phyloP scores from a whole-genome alignment of 2,797 vertebrate species.

The Aeoliscus strigatus region DNA sequence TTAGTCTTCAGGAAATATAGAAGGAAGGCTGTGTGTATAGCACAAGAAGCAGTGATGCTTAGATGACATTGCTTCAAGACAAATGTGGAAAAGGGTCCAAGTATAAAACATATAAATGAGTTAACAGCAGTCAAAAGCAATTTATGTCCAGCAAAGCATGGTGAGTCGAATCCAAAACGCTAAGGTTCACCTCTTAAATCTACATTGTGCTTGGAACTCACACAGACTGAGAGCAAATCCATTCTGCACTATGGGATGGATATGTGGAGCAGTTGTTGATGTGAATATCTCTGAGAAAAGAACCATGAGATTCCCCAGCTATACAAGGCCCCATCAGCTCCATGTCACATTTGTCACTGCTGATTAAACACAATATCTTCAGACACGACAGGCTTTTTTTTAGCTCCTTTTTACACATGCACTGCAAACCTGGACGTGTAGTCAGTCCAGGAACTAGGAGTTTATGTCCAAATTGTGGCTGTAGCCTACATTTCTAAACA shows the following conservation, averaged over 20 bases:
- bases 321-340: background rate
- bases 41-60: conserved; percentile 13
- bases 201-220: conserved; percentile 9
- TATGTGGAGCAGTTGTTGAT: conserved; percentile 4
- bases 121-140: conserved; percentile 15
- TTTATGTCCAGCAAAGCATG: conserved; percentile 18
- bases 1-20: conserved; percentile 34
- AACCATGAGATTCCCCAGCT: conserved; percentile 6
- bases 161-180: conserved; percentile 6
- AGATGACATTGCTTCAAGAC: conserved; percentile 9
- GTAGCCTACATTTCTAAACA: too few relatives aligned
- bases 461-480: too few relatives aligned
- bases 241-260: too few relatives aligned
- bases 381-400: background rate
- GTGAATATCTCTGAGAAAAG: conserved; percentile 11
- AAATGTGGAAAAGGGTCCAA: conserved; percentile 11
- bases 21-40: conserved; percentile 17
- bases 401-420: too few relatives aligned
- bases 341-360: background rate
- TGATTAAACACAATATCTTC: background rate
- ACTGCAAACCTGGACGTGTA: too few relatives aligned
- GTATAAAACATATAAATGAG: conserved; percentile 12
- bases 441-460: too few relatives aligned
- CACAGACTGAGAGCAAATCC: background rate
- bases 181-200: conserved; percentile 2